Conservation (phyloP, 2,797 vertebrate genomes). For the Myotis planiceps region DNA sequence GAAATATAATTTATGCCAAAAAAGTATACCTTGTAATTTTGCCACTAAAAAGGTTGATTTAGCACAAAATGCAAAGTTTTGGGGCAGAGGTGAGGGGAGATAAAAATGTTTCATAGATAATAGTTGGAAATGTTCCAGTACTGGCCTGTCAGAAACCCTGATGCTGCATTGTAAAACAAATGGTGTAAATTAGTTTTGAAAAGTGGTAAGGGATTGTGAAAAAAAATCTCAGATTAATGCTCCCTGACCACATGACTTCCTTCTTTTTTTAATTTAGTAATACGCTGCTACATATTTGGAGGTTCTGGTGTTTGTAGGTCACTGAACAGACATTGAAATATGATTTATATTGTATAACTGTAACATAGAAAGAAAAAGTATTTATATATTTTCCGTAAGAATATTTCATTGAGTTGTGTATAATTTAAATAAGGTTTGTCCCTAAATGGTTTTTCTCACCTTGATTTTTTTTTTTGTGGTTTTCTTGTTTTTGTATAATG, state of each 20-base stretch:
- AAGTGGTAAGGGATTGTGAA: conserved; percentile 80
- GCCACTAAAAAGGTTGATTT: conserved; percentile 77
- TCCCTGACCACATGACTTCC: conserved; percentile 81
- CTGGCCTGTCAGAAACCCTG: conserved; percentile 87
- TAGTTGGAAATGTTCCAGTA: conserved; percentile 67
- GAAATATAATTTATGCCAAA: conserved; percentile 87
- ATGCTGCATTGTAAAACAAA: conserved; percentile 81
- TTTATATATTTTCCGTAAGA: conserved; percentile 99
- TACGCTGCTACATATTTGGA: conserved; percentile 96
- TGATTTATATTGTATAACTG: conserved; percentile 98
- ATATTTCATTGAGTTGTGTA: conserved; percentile 96
- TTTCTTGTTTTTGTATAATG: conserved; percentile 93
- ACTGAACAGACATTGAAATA: conserved; percentile 93
- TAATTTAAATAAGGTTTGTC: conserved; percentile 91
- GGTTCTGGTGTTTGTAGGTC: conserved; percentile 95
- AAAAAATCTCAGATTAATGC: conserved; percentile 77
- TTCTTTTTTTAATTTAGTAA: conserved; percentile 87
- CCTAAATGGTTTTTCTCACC: conserved; percentile 89
- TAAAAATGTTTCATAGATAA: conserved; percentile 61
- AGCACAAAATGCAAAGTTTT: conserved; percentile 83
- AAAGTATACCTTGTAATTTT: conserved; percentile 80
- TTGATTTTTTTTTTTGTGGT: conserved; percentile 88
- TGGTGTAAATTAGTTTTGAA: conserved; percentile 79
- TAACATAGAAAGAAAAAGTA: conserved; percentile 97
- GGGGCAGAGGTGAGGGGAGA: not conserved